phyloP scores from a whole-genome alignment of 2,888 invertebrate genomes.

The Galerucella calmariensis region DNA sequence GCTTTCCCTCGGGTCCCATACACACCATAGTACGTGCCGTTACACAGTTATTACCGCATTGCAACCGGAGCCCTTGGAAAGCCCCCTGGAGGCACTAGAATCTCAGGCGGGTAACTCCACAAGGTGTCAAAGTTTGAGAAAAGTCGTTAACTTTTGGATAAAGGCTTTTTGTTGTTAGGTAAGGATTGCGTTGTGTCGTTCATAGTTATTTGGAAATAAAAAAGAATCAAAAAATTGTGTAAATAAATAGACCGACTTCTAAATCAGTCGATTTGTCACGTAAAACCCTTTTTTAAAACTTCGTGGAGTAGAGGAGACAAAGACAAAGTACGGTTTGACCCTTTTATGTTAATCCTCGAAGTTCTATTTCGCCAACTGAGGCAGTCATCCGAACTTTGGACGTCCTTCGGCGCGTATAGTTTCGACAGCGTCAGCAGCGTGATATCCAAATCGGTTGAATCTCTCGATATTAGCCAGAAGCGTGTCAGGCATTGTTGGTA shows the following conservation, averaged over 20 bases:
- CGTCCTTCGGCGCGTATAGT: conserved; percentile 2
- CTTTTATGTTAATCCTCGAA: conserved; percentile 31
- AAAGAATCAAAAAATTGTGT: too few relatives aligned
- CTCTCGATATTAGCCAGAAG: conserved; percentile 29
- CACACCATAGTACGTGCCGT: conserved; percentile 47
- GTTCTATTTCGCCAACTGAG: conserved; percentile 14
- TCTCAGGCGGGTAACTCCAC: conserved; percentile 28
- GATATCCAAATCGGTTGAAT: conserved; percentile 30
- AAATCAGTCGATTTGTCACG: conserved; percentile 8
- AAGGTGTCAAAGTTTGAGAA: conserved; percentile 10
- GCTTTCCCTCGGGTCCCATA: conserved; percentile 50
- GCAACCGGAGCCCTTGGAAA: conserved; percentile 27
- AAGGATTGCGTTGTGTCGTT: too few relatives aligned
- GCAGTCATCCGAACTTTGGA: neutral
- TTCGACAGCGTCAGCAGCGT: conserved; percentile 17
- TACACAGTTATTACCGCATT: conserved; percentile 38
- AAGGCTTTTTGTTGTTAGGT: neutral
- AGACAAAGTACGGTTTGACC: conserved; percentile 28
- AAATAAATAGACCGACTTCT: neutral
- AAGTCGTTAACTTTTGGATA: conserved; percentile 6
- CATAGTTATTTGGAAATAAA: too few relatives aligned
- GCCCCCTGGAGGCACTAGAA: conserved; percentile 31
- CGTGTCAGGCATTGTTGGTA: conserved; percentile 31
- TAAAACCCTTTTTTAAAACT: neutral
- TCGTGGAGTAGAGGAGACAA: conserved; percentile 10